phyloP scores from a whole-genome alignment of 2,888 invertebrate species.

The Maniola hyperantus region DNA sequence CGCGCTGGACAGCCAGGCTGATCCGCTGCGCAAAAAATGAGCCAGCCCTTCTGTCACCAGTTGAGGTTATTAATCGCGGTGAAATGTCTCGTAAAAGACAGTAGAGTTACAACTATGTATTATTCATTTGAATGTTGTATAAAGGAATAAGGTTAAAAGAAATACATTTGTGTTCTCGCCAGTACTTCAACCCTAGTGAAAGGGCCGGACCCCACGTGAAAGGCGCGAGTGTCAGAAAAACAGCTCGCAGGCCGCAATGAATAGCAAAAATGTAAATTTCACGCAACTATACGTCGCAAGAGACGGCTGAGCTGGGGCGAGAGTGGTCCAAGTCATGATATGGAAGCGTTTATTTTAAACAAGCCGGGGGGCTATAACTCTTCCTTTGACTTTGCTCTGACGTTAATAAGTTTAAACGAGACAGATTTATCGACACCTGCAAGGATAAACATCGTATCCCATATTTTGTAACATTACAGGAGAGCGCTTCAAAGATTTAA shows the following conservation, averaged over 20 bases:
- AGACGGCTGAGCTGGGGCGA: conserved; percentile 43
- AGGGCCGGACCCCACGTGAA: conserved; percentile 58
- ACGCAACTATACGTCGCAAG: conserved; percentile 63
- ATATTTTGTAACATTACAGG: too few species aligned
- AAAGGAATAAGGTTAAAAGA: neutral
- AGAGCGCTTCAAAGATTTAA: too few species aligned
- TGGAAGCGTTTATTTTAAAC: neutral
- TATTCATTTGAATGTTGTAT: neutral
- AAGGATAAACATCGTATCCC: too few species aligned
- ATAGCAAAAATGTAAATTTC: conserved; percentile 80
- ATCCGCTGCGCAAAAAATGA: too few species aligned
- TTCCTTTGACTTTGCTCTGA: too few species aligned
- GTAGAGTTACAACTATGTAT: neutral
- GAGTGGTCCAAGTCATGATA: conserved; percentile 38
- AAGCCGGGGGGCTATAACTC: too few species aligned
- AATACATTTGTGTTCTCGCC: conserved; percentile 39
- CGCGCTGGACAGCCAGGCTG: too few species aligned
- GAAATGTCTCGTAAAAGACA: too few species aligned
- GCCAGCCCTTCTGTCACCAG: too few species aligned
- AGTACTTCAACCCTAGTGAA: conserved; percentile 44
- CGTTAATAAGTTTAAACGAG: too few species aligned
- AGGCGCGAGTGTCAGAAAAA: conserved; percentile 72
- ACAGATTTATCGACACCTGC: too few species aligned
- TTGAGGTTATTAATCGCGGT: too few species aligned
- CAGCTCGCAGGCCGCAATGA: conserved; percentile 73